Evolutionary conservation across 2,797 vertebrate species (phyloP), one percentile per base, ranked within the genome.

Genomic region (Glyptemys insculpta): DNA sequence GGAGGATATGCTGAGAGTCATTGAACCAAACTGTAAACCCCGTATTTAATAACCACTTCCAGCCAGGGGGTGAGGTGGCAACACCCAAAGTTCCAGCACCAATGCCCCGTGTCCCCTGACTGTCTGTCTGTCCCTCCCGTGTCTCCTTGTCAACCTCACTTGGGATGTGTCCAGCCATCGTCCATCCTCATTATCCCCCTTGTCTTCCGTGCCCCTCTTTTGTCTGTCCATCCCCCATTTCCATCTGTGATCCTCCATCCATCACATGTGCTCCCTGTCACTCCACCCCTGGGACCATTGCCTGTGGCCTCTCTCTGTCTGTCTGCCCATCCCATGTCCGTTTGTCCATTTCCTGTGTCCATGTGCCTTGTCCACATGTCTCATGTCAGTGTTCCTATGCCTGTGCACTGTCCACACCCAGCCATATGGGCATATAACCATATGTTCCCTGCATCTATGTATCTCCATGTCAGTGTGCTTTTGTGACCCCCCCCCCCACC

Each of bases 91-190:
- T 37, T 1, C 4, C 3, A 8, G 6, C 47, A 4, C 44, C 2
- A 0, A 37, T 41, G 7, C 1, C 1, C 1, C 3, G 7, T 68
- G 62, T 21, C 34, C 8, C 19, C 65, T 2, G 4, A 21, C 65
- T 68, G 65, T 37, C n/a, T 18, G n/a, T 68, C 18, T 18, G n/a
- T 68, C 18, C n/a, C 5, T 37, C n/a, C n/a, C 4, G 6, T 68
- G 9, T 68, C n/a, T 68, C 65, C 34, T 34, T 37, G 18, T 68
- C 65, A 21, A 5, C 16, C 34, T 68, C 65, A 68, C 19, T 21
- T 68, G 65, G 65, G 65, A 68, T n/a, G 18, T 68, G n/a, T 68
- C 18, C 65, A 68, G 19, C 34, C 18, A 21, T 37, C 8, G 2
- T 68, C n/a, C 65, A 21, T 21, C n/a, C 18, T 5, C 65, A 31